Percentiles rank a stretch among this genome's conserved stretches.
Evolutionary conservation across 1,140 invertebrate genomes (phyloP).

Genomic region (Drosophila bipectinata): DNA sequence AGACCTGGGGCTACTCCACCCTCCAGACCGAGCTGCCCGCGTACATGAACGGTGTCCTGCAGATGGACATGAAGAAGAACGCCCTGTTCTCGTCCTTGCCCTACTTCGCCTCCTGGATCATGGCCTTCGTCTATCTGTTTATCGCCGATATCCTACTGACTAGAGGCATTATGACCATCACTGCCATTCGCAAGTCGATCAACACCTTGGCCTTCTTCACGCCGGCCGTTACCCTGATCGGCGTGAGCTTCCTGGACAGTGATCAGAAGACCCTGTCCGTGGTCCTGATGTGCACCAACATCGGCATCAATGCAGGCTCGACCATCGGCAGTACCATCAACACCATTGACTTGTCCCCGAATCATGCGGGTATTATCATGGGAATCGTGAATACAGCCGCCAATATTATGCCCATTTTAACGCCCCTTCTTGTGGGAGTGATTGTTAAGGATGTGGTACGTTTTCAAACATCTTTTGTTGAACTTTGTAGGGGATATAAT

Average conservation of each 20-base stretch:
- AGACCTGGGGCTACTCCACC: slow-evolving; percentile 97
- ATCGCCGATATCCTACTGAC: slow-evolving; percentile 87
- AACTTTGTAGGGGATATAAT: not conserved
- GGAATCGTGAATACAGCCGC: slow-evolving; percentile 90
- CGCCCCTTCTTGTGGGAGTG: slow-evolving; percentile 87
- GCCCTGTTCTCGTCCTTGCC: slow-evolving; percentile 91
- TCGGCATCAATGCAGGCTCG: slow-evolving; percentile 90
- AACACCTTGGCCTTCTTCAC: slow-evolving; percentile 87
- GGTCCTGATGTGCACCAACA: slow-evolving; percentile 87
- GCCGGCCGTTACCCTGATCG: slow-evolving; percentile 87
- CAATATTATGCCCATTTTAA: slow-evolving; percentile 89
- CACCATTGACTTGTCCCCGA: slow-evolving; percentile 90
- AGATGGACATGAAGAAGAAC: slow-evolving; percentile 90
- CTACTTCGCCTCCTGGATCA: slow-evolving; percentile 89
- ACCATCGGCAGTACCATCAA: slow-evolving; percentile 89
- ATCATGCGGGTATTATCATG: slow-evolving; percentile 89
- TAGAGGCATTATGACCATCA: slow-evolving; percentile 85
- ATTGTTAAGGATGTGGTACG: slow-evolving; percentile 87
- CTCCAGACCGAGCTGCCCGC: slow-evolving; percentile 95
- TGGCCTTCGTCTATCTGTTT: slow-evolving; percentile 88
- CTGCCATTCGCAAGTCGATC: slow-evolving; percentile 86
- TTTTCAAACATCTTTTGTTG: slow-evolving; percentile 71
- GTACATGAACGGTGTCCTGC: slow-evolving; percentile 93
- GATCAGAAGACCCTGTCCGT: slow-evolving; percentile 86
- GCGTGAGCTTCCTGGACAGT: slow-evolving; percentile 86